phyloP scores from a whole-genome alignment of 2,113 vertebrate genomes.

The Phaetusa simplex region DNA sequence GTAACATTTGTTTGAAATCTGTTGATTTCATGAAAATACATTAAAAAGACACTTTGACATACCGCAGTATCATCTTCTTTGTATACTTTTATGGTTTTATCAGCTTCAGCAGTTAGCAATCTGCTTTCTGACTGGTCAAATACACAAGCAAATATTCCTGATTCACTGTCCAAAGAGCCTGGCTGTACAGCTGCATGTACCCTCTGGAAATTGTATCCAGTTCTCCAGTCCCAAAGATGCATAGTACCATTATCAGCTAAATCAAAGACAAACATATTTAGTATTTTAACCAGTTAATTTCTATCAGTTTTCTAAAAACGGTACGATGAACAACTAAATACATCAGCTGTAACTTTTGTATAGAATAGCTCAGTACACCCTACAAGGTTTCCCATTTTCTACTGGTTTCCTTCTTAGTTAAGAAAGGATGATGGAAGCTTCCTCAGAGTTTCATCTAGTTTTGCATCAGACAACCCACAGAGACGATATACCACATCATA shows the following conservation, averaged over 20 bases:
- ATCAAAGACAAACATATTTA: not conserved
- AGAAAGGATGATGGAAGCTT: not conserved
- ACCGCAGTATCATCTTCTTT: constrained; percentile 95
- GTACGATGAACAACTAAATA: not conserved
- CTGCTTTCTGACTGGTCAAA: constrained; percentile 95
- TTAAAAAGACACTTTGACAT: constrained; percentile 30
- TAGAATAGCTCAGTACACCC: not conserved
- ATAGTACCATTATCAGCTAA: constrained; percentile 97
- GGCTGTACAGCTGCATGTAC: constrained; percentile 97
- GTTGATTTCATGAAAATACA: not conserved
- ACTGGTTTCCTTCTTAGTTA: not conserved
- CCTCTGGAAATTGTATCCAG: constrained; percentile 97
- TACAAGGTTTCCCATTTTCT: not conserved
- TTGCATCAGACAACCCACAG: not conserved
- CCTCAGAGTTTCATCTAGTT: not conserved
- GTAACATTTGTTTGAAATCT: not conserved
- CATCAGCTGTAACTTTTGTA: not conserved
- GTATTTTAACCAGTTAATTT: not conserved
- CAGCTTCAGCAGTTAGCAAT: constrained; percentile 93
- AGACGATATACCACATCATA: not conserved
- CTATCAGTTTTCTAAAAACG: not conserved
- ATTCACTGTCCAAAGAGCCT: constrained; percentile 96
- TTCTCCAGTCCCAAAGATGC: constrained; percentile 99
- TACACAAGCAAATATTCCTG: constrained; percentile 94
- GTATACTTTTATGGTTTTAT: constrained; percentile 99